A percentile compares a stretch with the other conserved stretches of the same genome.
Conservation (phyloP, 2,797 vertebrate genomes). For the Streptopelia turtur region DNA sequence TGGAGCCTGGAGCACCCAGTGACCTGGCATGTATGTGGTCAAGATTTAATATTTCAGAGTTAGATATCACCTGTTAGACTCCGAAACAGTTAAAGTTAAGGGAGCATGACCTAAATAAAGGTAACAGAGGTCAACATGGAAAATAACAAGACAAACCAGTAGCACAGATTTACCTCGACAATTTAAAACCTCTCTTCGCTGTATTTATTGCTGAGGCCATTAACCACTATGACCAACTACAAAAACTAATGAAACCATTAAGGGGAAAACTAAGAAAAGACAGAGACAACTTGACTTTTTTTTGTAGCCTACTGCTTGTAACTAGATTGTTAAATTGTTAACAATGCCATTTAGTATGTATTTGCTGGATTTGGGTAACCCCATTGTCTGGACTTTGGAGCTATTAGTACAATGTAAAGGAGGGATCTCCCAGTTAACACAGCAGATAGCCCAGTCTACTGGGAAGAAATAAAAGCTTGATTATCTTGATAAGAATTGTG, state of each 20-base stretch:
- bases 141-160: conserved; percentile 51
- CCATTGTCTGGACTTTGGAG: background rate
- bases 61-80: background rate
- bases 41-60: background rate
- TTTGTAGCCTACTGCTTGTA: conserved; percentile 39
- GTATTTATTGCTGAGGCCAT: conserved; percentile 72
- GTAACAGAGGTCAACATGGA: background rate
- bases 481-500: background rate
- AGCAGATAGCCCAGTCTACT: background rate
- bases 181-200: conserved; percentile 52
- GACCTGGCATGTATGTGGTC: background rate
- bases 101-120: conserved; percentile 33
- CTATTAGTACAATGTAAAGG: background rate
- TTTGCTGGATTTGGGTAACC: conserved; percentile 26
- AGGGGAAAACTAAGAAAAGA: conserved; percentile 63
- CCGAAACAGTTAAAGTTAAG: conserved; percentile 20
- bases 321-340: conserved; percentile 69
- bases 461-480: background rate
- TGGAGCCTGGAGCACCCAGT: background rate
- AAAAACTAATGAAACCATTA: conserved; percentile 75
- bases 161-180: conserved; percentile 15
- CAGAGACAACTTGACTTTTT: conserved; percentile 53
- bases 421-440: background rate
- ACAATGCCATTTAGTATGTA: conserved; percentile 57
- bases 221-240: conserved; percentile 66